Conservation (phyloP, 2,797 vertebrate species). For the Anguilla obscura region DNA sequence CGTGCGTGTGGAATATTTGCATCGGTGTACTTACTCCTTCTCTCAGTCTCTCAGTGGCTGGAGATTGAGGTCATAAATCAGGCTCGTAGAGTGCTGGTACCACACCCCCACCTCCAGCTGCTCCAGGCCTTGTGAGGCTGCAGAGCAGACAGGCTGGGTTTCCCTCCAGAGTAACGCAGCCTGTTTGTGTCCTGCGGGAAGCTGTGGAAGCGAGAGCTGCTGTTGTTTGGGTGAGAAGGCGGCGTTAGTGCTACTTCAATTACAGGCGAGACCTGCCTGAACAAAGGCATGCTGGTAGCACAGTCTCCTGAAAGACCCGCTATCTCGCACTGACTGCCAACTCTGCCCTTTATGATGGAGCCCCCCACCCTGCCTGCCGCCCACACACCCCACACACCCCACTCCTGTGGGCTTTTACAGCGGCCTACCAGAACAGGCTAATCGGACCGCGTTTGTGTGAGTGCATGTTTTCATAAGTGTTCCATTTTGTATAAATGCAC, state of each 20-base stretch:
- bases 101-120: neutral
- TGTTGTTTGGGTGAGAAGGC: neutral
- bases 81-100: neutral
- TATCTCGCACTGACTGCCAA: neutral
- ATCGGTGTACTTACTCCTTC: neutral
- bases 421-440: neutral
- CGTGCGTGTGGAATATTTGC: neutral
- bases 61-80: neutral
- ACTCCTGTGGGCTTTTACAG: neutral
- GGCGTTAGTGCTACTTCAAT: neutral
- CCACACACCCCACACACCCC: neutral
- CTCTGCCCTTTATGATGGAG: neutral
- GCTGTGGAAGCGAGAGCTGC: neutral
- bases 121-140: neutral
- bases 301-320: neutral
- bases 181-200: neutral
- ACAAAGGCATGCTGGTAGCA: neutral
- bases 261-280: slow-evolving; percentile 1
- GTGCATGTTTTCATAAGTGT: neutral
- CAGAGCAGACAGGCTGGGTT: neutral
- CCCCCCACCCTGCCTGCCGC: neutral
- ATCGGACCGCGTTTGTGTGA: too few relatives aligned
- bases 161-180: neutral
- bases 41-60: neutral
- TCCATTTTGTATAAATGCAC: neutral